These are phyloP conservation scores for Drosophila bunnanda DNA, from an alignment of 2,888 invertebrate genomes.

Conservation along the genomic window DNA sequence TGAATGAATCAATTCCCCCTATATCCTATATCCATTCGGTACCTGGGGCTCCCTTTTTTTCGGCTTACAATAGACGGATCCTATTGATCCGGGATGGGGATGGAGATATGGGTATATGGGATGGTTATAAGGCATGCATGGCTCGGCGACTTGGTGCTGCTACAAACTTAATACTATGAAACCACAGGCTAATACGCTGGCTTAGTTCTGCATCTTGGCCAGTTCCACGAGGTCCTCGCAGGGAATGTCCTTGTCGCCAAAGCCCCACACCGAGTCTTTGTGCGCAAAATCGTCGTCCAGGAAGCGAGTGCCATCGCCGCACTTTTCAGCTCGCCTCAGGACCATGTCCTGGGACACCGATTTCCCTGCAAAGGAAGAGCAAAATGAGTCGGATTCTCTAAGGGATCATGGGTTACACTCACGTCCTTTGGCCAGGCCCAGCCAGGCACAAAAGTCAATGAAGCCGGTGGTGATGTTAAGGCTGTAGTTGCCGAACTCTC, in stretches of 20 bases:
- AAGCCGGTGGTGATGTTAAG: slow-evolving; percentile 91
- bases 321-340: slow-evolving; percentile 86
- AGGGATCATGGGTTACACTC: slow-evolving; percentile 67
- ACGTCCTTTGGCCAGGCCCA: slow-evolving; percentile 94
- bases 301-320: slow-evolving; percentile 87
- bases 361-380: slow-evolving; percentile 83
- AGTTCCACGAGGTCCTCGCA: slow-evolving; percentile 86
- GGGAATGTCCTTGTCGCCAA: slow-evolving; percentile 87
- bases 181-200: slow-evolving; percentile 46
- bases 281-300: slow-evolving; percentile 83
- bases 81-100: slow-evolving; percentile 23
- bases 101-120: slow-evolving; percentile 4
- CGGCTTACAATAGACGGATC: slow-evolving; percentile 22
- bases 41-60: not conserved
- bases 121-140: slow-evolving; percentile 19
- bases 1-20: not conserved
- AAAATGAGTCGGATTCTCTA: not conserved
- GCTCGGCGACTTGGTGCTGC: slow-evolving; percentile 23
- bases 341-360: slow-evolving; percentile 87
- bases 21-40: not conserved
- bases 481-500: slow-evolving; percentile 87
- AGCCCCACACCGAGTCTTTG: slow-evolving; percentile 87
- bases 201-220: slow-evolving; percentile 85
- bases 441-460: slow-evolving; percentile 90
- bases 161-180: slow-evolving; percentile 43